Evolutionary conservation across 2,113 vertebrate genomes (phyloP), one percentile per base, ranked within the genome.

Genomic region (Proteles cristata): DNA sequence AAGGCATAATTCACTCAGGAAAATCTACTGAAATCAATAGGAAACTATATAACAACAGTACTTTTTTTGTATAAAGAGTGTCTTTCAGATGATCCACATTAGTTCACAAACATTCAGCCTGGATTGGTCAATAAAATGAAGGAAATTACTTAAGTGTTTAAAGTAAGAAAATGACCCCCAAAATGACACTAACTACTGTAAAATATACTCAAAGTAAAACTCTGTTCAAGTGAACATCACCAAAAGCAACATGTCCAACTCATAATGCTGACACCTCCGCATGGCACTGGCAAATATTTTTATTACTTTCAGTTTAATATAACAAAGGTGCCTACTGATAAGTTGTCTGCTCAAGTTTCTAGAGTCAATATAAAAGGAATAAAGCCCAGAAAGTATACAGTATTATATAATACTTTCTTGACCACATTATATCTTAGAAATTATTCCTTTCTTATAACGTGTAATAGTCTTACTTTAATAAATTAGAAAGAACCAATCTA

Each of bases 11-110:
- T 97, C 65, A 68, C 35, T 84, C 43, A 66, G 21, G 9, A 94
- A 97, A 96, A 85, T 84, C 48, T 80, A 81, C 48, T 93, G 86
- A 84, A 21, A 80, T 63, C 43, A 71, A 68, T 3, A 93, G 16
- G 50, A 88, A 96, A 53, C 25, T 39, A 93, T 48, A 10, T 25
- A 87, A 73, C 45, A 82, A 53, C 12, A 68, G 5, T 45, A 28
- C 11, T 88, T 94, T 61, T 94, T 80, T 90, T 88, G 1, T 26
- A 74, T 2, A 33, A 1, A 81, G 12, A 80, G 69, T 45, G 39
- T 63, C 53, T 80, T 88, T 96, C 80, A 84, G 21, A 66, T 83
- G 26, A 80, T 61, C 39, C 91, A 87, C 5, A 68, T 74, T 74
- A 25, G 19, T 92, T 90, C 25, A 90, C 26, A 81, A 66, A 19